phyloP scores from a whole-genome alignment of 2,113 vertebrate species.

The Abramis brama region DNA sequence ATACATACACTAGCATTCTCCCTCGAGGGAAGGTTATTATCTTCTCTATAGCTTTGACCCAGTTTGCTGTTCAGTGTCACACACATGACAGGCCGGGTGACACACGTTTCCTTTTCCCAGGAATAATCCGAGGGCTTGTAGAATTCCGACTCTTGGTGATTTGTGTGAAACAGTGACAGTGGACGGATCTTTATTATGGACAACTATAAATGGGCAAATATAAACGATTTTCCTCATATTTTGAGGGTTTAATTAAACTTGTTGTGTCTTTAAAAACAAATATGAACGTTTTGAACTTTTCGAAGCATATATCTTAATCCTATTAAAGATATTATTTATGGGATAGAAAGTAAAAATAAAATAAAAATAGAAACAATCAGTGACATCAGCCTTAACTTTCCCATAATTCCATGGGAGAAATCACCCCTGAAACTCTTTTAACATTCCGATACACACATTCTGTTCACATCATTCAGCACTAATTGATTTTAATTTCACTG shows the following conservation, averaged over 20 bases:
- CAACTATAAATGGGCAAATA: background rate
- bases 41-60: slow-evolving; percentile 13
- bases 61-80: slow-evolving; percentile 2
- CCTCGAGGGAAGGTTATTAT: slow-evolving; percentile 22
- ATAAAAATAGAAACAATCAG: no score
- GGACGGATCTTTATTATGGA: background rate
- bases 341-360: no score
- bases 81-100: background rate
- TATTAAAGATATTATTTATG: background rate
- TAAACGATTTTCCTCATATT: no score
- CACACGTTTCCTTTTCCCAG: background rate
- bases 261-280: no score
- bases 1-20: background rate
- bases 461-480: no score
- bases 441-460: background rate
- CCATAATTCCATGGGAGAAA: background rate
- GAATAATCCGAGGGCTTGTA: background rate
- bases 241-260: no score
- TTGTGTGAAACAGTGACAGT: background rate
- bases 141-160: background rate
- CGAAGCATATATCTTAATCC: no score
- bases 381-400: background rate
- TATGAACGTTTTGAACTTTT: background rate
- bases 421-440: background rate
- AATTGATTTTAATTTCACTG: no score